Evolutionary conservation across 64 coral and sea anemone species (phyloP), one percentile per base, ranked within the genome.

Genomic region (Trachythela sp.): DNA sequence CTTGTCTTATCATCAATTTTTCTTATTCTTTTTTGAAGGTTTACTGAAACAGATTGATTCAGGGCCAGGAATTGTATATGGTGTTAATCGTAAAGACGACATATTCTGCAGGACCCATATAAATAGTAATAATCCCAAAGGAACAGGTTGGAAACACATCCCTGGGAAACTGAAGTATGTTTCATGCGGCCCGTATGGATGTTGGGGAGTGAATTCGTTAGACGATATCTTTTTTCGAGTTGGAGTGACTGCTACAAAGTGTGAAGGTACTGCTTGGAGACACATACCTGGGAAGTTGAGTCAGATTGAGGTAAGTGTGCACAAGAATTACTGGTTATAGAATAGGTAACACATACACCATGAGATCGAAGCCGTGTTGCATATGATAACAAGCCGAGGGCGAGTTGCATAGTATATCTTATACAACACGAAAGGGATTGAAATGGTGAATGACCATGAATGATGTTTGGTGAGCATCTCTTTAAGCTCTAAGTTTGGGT

Each of bases 41-140:
- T 0, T 0, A 0, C 22, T 89, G 48, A 84, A 40, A 35, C 88
- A 89, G 33, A 58, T 89, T 39, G 88, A 89, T 17, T 83, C 72
- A 3, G 83, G 88, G n/a, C 34, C 58, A 8, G 31, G 38, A 27
- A 54, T 83, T 24, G 88, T 89, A 17, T 89, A 80, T 48, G 88
- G 88, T 84, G 88, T 89, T 5, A 89, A 84, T 43, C 7, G 2
- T 7, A 0, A 4, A 0, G 22, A 24, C 2, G 1, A 27, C 1
- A 89, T 89, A 48, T 89, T 9, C 88, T 89, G 83, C 35, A 43
- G 88, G 3, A 1, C 0, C 17, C 70, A 70, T 5, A 89, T 89
- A 31, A 84, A 31, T 13, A 0, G 4, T 0, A 0, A 1, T 26
- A 54, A 56, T 8, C 88, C 48, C 0, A 26, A 3, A 39, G 88